Evolutionary conservation across 1,140 invertebrate species (phyloP).

Genomic region (Procambarus clarkii): DNA sequence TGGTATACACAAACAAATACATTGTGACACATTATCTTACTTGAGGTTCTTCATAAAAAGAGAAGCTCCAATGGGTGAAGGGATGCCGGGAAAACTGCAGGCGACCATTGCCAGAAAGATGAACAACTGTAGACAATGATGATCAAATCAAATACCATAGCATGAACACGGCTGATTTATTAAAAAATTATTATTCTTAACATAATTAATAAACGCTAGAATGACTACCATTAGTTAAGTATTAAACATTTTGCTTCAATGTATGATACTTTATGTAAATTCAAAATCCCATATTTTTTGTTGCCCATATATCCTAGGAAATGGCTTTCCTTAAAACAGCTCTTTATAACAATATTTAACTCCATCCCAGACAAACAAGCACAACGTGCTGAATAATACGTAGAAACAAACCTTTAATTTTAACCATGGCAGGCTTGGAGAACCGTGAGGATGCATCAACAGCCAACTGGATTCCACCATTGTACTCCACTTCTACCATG

Average conservation of each 20-base stretch:
- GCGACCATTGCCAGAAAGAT: conserved; percentile 87
- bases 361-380: too few species aligned
- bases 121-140: conserved; percentile 82
- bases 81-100: conserved; percentile 91
- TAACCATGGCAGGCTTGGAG: conserved; percentile 91
- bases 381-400: background rate
- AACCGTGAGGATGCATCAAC: conserved; percentile 93
- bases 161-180: too few species aligned
- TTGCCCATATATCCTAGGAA: background rate
- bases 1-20: background rate
- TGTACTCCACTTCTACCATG: conserved; percentile 89
- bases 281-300: too few species aligned
- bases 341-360: too few species aligned
- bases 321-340: too few species aligned
- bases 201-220: too few species aligned
- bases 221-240: too few species aligned
- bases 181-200: too few species aligned
- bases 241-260: too few species aligned
- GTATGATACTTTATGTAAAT: too few species aligned
- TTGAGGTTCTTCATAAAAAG: conserved; percentile 90
- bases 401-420: conserved; percentile 84
- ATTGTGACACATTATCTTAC: conserved; percentile 75
- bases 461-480: conserved; percentile 92
- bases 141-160: too few species aligned
- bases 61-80: conserved; percentile 96